phyloP scores from a whole-genome alignment of 2,888 invertebrate genomes.

The Lissocephala sabroskyi region DNA sequence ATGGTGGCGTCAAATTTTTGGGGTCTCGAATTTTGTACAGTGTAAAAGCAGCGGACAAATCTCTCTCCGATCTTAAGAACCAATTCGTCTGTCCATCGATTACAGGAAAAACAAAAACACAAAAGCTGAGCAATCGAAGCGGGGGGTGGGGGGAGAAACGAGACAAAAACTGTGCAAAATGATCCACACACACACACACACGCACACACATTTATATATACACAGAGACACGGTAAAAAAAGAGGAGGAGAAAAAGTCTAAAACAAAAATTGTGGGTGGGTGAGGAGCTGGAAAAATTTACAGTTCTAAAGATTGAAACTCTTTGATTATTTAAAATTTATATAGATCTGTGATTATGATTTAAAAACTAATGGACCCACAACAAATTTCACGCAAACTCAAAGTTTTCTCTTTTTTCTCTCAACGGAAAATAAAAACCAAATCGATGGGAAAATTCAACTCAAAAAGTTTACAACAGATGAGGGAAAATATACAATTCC shows the following conservation, averaged over 20 bases:
- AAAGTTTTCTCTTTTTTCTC: slow-evolving; percentile 19
- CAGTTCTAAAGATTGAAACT: slow-evolving; percentile 4
- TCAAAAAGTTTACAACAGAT: no score
- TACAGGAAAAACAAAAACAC: background rate
- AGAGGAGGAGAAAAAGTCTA: slow-evolving; percentile 1
- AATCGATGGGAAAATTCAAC: slow-evolving; percentile 11
- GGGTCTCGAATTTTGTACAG: slow-evolving; percentile 32
- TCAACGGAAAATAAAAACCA: slow-evolving; percentile 8
- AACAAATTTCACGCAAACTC: slow-evolving; percentile 25
- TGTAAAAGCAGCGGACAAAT: slow-evolving; percentile 51
- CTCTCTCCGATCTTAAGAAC: no score
- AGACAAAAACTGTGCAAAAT: slow-evolving; percentile 2
- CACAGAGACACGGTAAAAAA: slow-evolving; percentile 16
- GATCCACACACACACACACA: slow-evolving; percentile 18
- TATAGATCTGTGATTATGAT: slow-evolving; percentile 33
- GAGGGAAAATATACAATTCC: no score
- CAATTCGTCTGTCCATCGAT: background rate
- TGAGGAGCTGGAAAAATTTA: slow-evolving; percentile 3
- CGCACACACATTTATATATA: slow-evolving; percentile 9
- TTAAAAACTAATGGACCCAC: slow-evolving; percentile 68
- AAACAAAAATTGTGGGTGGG: no score
- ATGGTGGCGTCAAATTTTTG: no score
- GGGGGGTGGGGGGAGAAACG: no score
- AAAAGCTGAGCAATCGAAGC: background rate
- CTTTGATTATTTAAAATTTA: slow-evolving; percentile 3